Evolutionary conservation across 2,888 invertebrate species (phyloP).

Genomic region (Tetragonula carbonaria): DNA sequence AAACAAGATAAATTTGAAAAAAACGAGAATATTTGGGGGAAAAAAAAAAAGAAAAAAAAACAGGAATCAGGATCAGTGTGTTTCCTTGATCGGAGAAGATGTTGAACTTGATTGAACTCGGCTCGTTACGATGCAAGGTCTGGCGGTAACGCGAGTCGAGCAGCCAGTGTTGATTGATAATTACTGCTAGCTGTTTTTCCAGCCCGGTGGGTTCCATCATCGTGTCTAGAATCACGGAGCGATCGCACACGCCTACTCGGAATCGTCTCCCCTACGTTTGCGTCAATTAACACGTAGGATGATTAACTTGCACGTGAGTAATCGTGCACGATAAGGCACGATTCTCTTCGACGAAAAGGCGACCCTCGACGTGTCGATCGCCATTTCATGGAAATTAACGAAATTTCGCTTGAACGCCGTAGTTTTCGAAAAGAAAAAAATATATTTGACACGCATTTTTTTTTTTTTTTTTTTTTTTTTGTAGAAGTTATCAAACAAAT

Average conservation of each 20-base stretch:
- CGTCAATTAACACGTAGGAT: slow-evolving; percentile 41
- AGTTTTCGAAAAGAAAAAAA: too few species aligned
- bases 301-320: slow-evolving; percentile 31
- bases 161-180: slow-evolving; percentile 28
- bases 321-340: background rate
- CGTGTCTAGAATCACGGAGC: slow-evolving; percentile 31
- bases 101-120: slow-evolving; percentile 14
- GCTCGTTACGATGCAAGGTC: slow-evolving; percentile 44
- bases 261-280: background rate
- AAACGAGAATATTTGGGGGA: too few species aligned
- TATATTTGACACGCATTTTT: too few species aligned
- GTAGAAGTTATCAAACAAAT: too few species aligned
- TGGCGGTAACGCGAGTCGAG: slow-evolving; percentile 31
- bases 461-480: too few species aligned
- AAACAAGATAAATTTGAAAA: too few species aligned
- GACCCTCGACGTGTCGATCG: too few species aligned
- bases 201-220: slow-evolving; percentile 31
- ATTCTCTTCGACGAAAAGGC: background rate
- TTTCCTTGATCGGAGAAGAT: background rate
- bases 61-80: background rate
- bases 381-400: too few species aligned
- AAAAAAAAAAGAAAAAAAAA: background rate
- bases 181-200: slow-evolving; percentile 34
- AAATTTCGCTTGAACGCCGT: too few species aligned
- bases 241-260: background rate